A percentile compares a stretch with the other conserved stretches of the same genome.
Conservation (phyloP, 2,888 invertebrate species). For the Chouioia cunea region DNA sequence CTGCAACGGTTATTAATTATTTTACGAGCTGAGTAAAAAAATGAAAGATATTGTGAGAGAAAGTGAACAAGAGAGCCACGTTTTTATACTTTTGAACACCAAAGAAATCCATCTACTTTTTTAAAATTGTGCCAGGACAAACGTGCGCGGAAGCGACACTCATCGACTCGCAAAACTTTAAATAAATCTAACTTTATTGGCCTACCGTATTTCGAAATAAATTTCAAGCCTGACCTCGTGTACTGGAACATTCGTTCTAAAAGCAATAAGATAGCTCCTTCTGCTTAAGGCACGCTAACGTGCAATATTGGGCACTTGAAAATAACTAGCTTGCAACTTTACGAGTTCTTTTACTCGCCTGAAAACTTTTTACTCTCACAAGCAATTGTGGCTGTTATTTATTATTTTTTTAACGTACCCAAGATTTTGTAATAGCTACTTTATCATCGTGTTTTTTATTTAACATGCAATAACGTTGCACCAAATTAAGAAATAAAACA, state of each 20-base stretch:
- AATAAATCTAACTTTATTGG: conserved; percentile 38
- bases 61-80: too few species aligned
- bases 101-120: too few species aligned
- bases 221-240: neutral
- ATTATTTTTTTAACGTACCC: too few species aligned
- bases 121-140: neutral
- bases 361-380: neutral
- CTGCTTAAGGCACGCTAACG: too few species aligned
- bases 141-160: neutral
- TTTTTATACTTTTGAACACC: too few species aligned
- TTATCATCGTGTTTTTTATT: too few species aligned
- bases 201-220: conserved; percentile 3
- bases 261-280: too few species aligned
- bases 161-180: conserved; percentile 10
- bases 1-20: conserved; percentile 26
- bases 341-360: conserved; percentile 2
- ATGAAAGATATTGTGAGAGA: neutral
- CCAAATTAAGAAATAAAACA: too few species aligned
- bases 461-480: too few species aligned
- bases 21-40: neutral
- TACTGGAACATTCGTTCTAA: too few species aligned
- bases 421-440: too few species aligned
- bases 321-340: neutral
- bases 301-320: conserved; percentile 1
- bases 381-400: neutral